Evolutionary conservation across 1,140 invertebrate species (phyloP), one percentile per base, ranked within the genome.

Genomic region (Heliconius congener): DNA sequence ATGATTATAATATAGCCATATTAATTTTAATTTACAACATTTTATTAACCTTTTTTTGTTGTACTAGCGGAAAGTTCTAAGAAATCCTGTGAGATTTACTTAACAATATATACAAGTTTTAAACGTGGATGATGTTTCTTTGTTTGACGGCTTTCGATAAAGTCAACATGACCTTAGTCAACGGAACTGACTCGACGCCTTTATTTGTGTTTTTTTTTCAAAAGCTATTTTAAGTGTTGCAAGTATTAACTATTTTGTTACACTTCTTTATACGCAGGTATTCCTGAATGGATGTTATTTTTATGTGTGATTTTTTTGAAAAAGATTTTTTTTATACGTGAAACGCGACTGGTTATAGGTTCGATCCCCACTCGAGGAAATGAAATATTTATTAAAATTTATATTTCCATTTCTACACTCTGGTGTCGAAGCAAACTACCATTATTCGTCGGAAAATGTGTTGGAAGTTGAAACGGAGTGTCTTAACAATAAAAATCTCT

Each of bases 111-210:
- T 86, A 91, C 87, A 90, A 83, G 84, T 84, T 88, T 86, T 90
- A 86, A 89, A 90, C 83, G 86, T 79, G 79, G 76, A 73, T 84
- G 84, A 90, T 88, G 87, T 83, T 78, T 83, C 80, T 85, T 85
- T 92, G 89, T 92, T 92, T 92, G 90, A 89, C 87, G 88, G 88
- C 90, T 93, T 91, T 94, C 89, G 89, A 94, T 92, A 93, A 86
- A 90, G 91, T 94, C 90, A 93, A 94, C 88, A 94, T 78, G 84
- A 88, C 84, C 88, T 92, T 85, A 83, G 82, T 81, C 87, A 89
- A 87, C 87, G 87, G 89, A 90, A 92, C 92, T 82, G 46, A 81
- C 78, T 78, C 46, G 76, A 87, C 89, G 83, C 82, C 85, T 88
- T 91, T 92, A 85, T 91, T 89, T 91, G 87, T 83, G 85, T 88